A percentile compares a stretch with the other conserved stretches of the same genome.
These are phyloP conservation scores for Sebastes oblongus DNA, from an alignment of 2,797 vertebrate genomes.

Conservation along the genomic window DNA sequence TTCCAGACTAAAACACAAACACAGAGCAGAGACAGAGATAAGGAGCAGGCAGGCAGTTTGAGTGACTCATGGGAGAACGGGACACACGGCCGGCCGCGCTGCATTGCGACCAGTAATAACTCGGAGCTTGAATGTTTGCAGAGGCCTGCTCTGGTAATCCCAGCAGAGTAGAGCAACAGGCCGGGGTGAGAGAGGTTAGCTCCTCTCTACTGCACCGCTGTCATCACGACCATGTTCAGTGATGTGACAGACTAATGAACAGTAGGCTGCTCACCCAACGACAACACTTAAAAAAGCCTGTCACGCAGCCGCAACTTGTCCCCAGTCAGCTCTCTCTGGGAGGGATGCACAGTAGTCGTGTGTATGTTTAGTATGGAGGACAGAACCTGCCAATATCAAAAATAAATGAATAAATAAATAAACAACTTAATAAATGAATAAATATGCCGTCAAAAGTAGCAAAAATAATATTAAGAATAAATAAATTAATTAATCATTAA, in stretches of 20 bases:
- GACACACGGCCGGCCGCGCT: constrained; percentile 54
- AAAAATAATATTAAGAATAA: too few relatives aligned
- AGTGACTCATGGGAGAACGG: constrained; percentile 59
- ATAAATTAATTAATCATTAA: too few relatives aligned
- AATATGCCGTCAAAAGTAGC: too few relatives aligned
- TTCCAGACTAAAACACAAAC: constrained; percentile 45
- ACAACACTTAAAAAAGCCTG: constrained; percentile 1
- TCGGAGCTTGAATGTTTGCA: constrained; percentile 71
- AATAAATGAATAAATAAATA: too few relatives aligned
- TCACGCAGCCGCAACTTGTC: not conserved
- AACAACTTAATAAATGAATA: too few relatives aligned
- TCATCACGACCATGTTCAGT: constrained; percentile 37
- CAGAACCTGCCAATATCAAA: too few relatives aligned
- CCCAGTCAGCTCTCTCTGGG: constrained; percentile 8
- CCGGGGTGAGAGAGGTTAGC: constrained; percentile 65
- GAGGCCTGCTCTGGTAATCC: constrained; percentile 73
- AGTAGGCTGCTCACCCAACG: constrained; percentile 10
- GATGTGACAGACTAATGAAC: constrained; percentile 48
- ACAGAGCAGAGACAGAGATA: constrained; percentile 35
- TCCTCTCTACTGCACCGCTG: constrained; percentile 55
- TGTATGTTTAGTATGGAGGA: constrained; percentile 46
- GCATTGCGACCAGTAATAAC: constrained; percentile 69
- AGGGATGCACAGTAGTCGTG: constrained; percentile 24
- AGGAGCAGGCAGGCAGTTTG: constrained; percentile 39
- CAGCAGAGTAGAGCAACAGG: constrained; percentile 68